Percentiles rank a stretch among this genome's conserved stretches.
phyloP scores from a whole-genome alignment of 1,140 invertebrate genomes.

The Temnothorax curvispinosus region DNA sequence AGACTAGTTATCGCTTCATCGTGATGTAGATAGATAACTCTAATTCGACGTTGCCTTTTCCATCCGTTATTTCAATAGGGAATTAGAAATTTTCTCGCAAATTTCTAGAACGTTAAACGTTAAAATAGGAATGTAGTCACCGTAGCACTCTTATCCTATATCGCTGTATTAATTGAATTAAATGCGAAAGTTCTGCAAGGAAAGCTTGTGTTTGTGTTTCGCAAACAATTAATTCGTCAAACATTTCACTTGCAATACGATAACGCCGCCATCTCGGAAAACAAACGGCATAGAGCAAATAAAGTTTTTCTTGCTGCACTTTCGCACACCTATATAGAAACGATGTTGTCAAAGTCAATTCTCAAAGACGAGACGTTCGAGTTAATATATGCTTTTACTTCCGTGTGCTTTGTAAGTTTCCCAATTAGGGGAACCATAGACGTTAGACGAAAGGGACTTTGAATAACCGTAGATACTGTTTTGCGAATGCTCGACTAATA shows the following conservation, averaged over 20 bases:
- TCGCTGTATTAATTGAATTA: slow-evolving; percentile 4
- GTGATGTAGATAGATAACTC: slow-evolving; percentile 12
- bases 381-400: slow-evolving; percentile 38
- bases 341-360: slow-evolving; percentile 42
- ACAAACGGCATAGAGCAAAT: slow-evolving; percentile 2
- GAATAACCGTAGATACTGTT: slow-evolving; percentile 73
- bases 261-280: slow-evolving; percentile 2
- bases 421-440: slow-evolving; percentile 56
- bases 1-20: slow-evolving; percentile 33
- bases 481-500: slow-evolving; percentile 86
- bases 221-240: not conserved
- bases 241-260: not conserved
- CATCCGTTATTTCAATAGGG: slow-evolving; percentile 30
- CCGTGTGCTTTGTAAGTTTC: slow-evolving; percentile 52
- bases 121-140: slow-evolving; percentile 17
- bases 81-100: slow-evolving; percentile 33
- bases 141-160: slow-evolving; percentile 21
- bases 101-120: slow-evolving; percentile 14
- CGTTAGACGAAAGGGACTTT: slow-evolving; percentile 51
- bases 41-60: not conserved
- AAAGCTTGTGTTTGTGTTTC: slow-evolving; percentile 21
- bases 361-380: slow-evolving; percentile 6
- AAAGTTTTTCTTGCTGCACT: slow-evolving; percentile 38
- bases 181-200: slow-evolving; percentile 41
- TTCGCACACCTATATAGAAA: slow-evolving; percentile 20